Percentiles rank a stretch among this genome's conserved stretches.
phyloP scores from a whole-genome alignment of 2,888 invertebrate genomes.

The Tenthredo livida region DNA sequence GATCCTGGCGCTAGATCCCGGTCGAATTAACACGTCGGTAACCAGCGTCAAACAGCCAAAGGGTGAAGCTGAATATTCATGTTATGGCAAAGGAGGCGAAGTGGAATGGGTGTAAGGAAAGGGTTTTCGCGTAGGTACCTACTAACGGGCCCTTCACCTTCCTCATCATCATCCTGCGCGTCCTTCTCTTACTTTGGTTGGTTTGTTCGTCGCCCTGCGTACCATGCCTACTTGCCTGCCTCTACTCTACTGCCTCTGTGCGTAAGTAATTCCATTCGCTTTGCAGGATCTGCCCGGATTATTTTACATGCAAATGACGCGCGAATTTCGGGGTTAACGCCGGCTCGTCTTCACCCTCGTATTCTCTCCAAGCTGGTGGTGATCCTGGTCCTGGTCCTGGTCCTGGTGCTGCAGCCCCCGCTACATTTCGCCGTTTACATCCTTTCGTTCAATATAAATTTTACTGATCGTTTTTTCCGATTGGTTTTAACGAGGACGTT shows the following conservation, averaged over 20 bases:
- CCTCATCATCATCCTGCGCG: constrained; percentile 44
- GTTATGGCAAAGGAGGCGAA: constrained; percentile 32
- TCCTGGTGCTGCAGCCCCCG: neutral
- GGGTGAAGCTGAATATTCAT: constrained; percentile 50
- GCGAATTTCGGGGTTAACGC: constrained; percentile 34
- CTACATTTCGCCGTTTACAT: neutral
- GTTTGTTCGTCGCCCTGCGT: neutral
- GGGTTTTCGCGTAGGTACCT: constrained; percentile 56
- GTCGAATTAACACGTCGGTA: constrained; percentile 51
- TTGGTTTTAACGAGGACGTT: neutral
- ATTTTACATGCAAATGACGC: constrained; percentile 46
- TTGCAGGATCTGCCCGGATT: constrained; percentile 38
- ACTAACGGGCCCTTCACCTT: constrained; percentile 55
- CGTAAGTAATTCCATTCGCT: constrained; percentile 48
- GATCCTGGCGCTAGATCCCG: constrained; percentile 30
- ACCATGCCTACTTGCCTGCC: neutral
- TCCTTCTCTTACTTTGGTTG: constrained; percentile 37
- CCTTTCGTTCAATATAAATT: constrained; percentile 10
- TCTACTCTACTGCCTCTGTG: constrained; percentile 16
- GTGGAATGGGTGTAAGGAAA: constrained; percentile 44
- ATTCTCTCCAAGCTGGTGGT: constrained; percentile 18
- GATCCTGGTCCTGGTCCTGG: neutral
- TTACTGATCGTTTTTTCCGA: constrained; percentile 8
- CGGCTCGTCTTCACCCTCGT: constrained; percentile 17
- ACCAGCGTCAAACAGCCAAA: constrained; percentile 47